Conservation (phyloP, 2,888 invertebrate species). For the Macrophya annulata region DNA sequence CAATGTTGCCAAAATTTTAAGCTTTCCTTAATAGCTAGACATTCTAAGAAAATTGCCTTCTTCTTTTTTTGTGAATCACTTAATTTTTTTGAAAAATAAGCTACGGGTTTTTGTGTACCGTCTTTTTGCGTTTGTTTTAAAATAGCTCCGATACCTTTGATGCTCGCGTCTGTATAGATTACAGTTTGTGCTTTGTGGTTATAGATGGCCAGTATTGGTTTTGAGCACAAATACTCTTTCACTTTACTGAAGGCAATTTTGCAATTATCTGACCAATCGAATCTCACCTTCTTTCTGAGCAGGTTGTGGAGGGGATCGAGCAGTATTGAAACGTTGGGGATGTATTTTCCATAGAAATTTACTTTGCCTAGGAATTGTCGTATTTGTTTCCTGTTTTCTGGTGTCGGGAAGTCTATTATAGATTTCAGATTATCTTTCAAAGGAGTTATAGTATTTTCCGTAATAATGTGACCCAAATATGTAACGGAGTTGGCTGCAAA, state of each 20-base stretch:
- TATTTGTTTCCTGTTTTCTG: slow-evolving; percentile 59
- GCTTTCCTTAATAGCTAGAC: slow-evolving; percentile 32
- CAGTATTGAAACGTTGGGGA: slow-evolving; percentile 59
- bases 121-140: too few species aligned
- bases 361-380: slow-evolving; percentile 61
- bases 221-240: slow-evolving; percentile 61
- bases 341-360: slow-evolving; percentile 60
- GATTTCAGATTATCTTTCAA: slow-evolving; percentile 61
- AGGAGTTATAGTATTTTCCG: slow-evolving; percentile 61
- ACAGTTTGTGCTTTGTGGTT: slow-evolving; percentile 61
- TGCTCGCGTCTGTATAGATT: slow-evolving; percentile 65
- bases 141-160: slow-evolving; percentile 64
- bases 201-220: slow-evolving; percentile 64
- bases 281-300: slow-evolving; percentile 60
- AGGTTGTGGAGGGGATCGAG: slow-evolving; percentile 62
- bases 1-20: slow-evolving; percentile 33
- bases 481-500: slow-evolving; percentile 61
- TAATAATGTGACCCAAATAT: slow-evolving; percentile 62
- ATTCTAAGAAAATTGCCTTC: slow-evolving; percentile 31
- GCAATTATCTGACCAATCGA: slow-evolving; percentile 62
- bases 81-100: slow-evolving; percentile 59
- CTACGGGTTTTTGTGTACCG: slow-evolving; percentile 56
- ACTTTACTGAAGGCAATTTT: slow-evolving; percentile 59
- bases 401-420: slow-evolving; percentile 59
- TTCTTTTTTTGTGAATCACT: slow-evolving; percentile 47